Base-by-base conservation (phyloP, 2,888 invertebrate genomes). In the Steinernema scapterisci region DNA sequence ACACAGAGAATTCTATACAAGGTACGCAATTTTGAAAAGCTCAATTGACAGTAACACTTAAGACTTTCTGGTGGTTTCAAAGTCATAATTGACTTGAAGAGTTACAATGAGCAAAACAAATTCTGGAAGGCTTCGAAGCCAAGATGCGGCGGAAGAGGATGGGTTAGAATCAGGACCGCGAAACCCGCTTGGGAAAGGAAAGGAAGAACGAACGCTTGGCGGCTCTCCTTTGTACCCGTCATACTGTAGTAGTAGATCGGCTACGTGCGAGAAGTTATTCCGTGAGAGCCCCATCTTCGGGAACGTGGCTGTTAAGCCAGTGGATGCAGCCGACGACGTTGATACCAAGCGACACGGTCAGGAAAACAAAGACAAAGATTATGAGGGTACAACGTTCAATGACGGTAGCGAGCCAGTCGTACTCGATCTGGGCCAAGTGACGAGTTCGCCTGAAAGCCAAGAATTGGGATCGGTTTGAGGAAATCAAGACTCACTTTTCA, bases 341-440 rank as follows among this genome's bases (percentile, higher is more conserved):
- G 73, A 77, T 77, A 16, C 77, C 77, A 0, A 77, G 73, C 5
- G 75, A 74, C 9, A 77, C 46, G 45, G 70, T 31, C 1, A 77
- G 71, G 70, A 77, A 77, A 1, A 70, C 44, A 48, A 76, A 72
- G 13, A 77, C 48, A 46, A 77, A 77, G 11, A 77, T 45, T 21
- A 75, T 70, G 38, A 77, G 75, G 0, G 77, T 76, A 45, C 75
- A 76, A 13, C 77, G 74, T 56, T 77, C 77, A 56, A 77, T 75
- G 1, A 76, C 77, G 0, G 77, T 77, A 11, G 77, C 77, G 70
- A 77, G 70, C 77, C 77, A 77, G 46, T 77, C 77, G 71, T 76
- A 77, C 51, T 77, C 77, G 70, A 75, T 77, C 44, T 56, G 31
- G 0, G 77, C 74, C 25, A 77, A 52, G 9, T 74, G 46, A 21